phyloP scores from a whole-genome alignment of 2,888 invertebrate genomes.

The Cartodere bifasciata region DNA sequence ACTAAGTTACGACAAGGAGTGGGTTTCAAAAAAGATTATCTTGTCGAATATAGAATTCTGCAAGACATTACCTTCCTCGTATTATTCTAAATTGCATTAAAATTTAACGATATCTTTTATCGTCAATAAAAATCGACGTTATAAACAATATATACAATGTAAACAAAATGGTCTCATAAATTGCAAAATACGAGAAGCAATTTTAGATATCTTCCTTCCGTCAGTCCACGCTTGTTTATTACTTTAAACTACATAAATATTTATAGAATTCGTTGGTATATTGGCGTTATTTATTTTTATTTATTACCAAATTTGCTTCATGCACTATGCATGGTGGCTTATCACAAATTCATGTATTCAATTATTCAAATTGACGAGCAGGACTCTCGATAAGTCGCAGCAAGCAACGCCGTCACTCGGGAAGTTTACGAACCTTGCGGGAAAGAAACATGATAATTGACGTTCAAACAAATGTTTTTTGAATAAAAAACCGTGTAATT shows the following conservation, averaged over 20 bases:
- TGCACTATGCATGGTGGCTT: slow-evolving; percentile 36
- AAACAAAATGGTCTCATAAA: slow-evolving; percentile 21
- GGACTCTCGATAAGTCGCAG: too few species aligned
- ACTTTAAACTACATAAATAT: slow-evolving; percentile 32
- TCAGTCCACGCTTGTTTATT: slow-evolving; percentile 8
- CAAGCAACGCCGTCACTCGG: too few species aligned
- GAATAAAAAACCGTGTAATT: too few species aligned
- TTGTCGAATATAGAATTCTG: too few species aligned
- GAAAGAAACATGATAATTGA: slow-evolving; percentile 31
- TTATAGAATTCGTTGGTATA: slow-evolving; percentile 30
- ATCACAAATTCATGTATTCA: slow-evolving; percentile 38
- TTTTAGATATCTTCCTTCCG: slow-evolving; percentile 19
- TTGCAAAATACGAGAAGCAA: slow-evolving; percentile 19
- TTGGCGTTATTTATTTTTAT: slow-evolving; percentile 36
- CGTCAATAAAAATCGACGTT: slow-evolving; percentile 19
- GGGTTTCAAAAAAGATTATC: too few species aligned
- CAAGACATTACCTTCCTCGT: too few species aligned
- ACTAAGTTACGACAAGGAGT: too few species aligned
- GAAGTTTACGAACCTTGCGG: too few species aligned
- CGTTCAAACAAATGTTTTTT: slow-evolving; percentile 24
- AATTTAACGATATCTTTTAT: slow-evolving; percentile 23
- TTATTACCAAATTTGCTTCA: slow-evolving; percentile 38
- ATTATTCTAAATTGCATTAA: slow-evolving; percentile 16
- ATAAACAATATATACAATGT: slow-evolving; percentile 21
- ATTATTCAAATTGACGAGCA: slow-evolving; percentile 36